Conservation (phyloP, 2,888 invertebrate genomes). For the Heliothis peltigera region DNA sequence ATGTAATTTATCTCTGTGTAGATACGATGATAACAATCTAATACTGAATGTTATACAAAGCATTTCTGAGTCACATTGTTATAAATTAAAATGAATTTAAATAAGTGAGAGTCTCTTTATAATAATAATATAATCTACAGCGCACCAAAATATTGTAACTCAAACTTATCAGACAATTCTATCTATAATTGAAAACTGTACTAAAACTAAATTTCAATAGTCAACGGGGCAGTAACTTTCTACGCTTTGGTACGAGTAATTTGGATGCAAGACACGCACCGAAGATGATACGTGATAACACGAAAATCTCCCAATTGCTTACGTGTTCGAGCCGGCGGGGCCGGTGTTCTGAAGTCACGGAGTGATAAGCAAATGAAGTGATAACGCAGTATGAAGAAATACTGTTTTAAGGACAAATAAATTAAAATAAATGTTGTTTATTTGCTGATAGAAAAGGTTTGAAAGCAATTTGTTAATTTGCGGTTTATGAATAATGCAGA, state of each 20-base stretch:
- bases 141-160: constrained; percentile 58
- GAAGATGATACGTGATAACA: constrained; percentile 90
- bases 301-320: constrained; percentile 90
- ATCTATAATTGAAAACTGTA: constrained; percentile 63
- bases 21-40: too few species aligned
- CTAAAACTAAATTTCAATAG: constrained; percentile 72
- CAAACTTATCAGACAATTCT: constrained; percentile 60
- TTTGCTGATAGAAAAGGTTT: too few species aligned
- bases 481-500: too few species aligned
- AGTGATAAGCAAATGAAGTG: constrained; percentile 43
- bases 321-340: constrained; percentile 83
- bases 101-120: not conserved
- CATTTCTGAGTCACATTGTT: too few species aligned
- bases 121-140: constrained; percentile 19
- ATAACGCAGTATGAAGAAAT: not conserved
- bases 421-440: too few species aligned
- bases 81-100: not conserved
- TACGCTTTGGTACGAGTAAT: constrained; percentile 68
- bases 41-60: too few species aligned
- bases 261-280: constrained; percentile 83
- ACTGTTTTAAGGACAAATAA: too few species aligned
- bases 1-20: not conserved
- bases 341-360: constrained; percentile 63
- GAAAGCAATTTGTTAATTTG: too few species aligned
- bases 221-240: constrained; percentile 76